Evolutionary conservation across 2,797 vertebrate species (phyloP), one percentile per base, ranked within the genome.

Genomic region (Sebastes hubbsi): DNA sequence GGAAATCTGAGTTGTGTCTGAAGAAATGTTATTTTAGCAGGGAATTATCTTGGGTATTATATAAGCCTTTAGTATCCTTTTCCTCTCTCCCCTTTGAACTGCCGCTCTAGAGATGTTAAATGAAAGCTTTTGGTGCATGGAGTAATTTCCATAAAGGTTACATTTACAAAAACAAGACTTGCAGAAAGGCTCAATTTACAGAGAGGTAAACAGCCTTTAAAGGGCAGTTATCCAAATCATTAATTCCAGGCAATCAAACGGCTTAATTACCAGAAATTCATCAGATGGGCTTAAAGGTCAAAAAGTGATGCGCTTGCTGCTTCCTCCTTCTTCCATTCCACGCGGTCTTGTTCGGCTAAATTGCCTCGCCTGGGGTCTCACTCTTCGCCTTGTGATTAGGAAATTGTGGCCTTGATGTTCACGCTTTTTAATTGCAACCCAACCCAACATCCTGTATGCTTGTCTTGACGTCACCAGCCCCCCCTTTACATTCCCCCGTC

Each of bases 211-310:
- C 95, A 96, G 94, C 94, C 94, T 96, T 96, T 96, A 96, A 96
- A 96, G 95, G 95, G 95, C 95, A 96, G 95, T 96, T 96, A 96
- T 96, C 95, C 95, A 96, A 96, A 95, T 95, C 95, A 95, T 96
- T 96, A 96, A 96, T 96, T 96, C 94, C 92, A 94, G 91, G 94
- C 95, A 96, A 96, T 96, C 95, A 96, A 96, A 96, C 83, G 89
- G 92, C 95, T 96, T 96, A 96, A 96, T 96, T 96, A 96, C 95
- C 95, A 96, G 95, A 96, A 96, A 96, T 96, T 96, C 95, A 96
- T 96, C 95, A 96, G 95, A 96, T 96, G 94, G 94, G 95, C 95
- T 96, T 96, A 96, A 96, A 96, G 95, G 96, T 96, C 96, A 96
- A 95, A 96, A 95, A 96, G 95, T 96, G 95, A 95, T 93, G 94